Evolutionary conservation across 2,888 invertebrate genomes (phyloP), one percentile per base, ranked within the genome.

Genomic region (Amiota mariae): DNA sequence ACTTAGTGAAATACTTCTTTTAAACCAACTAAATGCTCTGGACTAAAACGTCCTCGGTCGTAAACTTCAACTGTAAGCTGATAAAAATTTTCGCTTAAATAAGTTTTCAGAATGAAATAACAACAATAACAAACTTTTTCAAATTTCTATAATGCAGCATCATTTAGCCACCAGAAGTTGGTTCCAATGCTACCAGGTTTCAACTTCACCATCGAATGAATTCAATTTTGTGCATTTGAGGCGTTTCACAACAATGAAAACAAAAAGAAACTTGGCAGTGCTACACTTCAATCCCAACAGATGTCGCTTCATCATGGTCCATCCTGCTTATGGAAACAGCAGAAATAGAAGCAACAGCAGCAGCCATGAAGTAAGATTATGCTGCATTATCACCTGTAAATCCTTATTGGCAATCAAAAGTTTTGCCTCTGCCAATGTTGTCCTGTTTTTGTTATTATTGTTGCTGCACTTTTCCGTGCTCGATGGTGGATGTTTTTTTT

Each of bases 321-420:
- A n/a, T 15, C 20, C 18, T 49, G 66, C 66, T 63, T 46, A 20
- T 54, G 15, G 13, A 36, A 54, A 59, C 47, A 57, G 70, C 70
- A 56, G 46, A 6, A 56, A 20, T 54, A n/a, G 10, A 36, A 59
- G 68, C 49, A 57, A 66, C 70, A 56, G 46, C 59, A 70, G 73
- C 75, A 71, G 76, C 48, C 63, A 61, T 76, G 78, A 79, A 84
- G 82, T 54, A 78, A 82, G 83, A 83, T 85, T 87, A 87, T 82
- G 82, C 79, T 83, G 82, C 82, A 85, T 87, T 87, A 87, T 85
- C 88, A 86, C 88, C 87, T 87, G 86, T 82, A 87, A 87, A 83
- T 85, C 81, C 81, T 82, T 87, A 86, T 87, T 86, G 87, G 81
- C 86, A 88, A 87, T 88, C 87, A 87, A 86, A 87, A 85, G 82